A percentile compares a stretch with the other conserved stretches of the same genome.
phyloP scores from a whole-genome alignment of 1,140 invertebrate species.

The Lasioglossum baleicum region DNA sequence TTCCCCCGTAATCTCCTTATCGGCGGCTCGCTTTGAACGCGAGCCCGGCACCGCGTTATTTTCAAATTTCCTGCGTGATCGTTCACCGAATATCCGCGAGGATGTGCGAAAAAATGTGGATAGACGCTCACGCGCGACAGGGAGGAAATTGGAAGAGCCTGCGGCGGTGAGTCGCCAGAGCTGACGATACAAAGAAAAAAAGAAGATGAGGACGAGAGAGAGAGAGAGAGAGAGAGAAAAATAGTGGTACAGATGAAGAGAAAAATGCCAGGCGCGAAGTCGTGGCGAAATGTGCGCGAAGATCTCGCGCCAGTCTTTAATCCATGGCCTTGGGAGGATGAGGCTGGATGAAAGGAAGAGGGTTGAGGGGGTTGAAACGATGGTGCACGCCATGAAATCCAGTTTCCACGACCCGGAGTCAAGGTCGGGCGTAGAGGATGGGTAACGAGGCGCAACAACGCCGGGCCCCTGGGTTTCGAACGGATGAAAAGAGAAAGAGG shows the following conservation, averaged over 20 bases:
- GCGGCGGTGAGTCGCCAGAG: constrained; percentile 43
- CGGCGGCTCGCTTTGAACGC: constrained; percentile 19
- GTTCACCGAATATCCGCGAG: constrained; percentile 41
- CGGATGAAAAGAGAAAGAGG: constrained; percentile 52
- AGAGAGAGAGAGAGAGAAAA: neutral
- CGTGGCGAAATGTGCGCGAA: constrained; percentile 45
- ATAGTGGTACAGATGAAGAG: neutral
- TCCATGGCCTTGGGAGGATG: constrained; percentile 26
- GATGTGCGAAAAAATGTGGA: constrained; percentile 42
- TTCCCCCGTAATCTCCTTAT: constrained; percentile 31
- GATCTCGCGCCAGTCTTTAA: constrained; percentile 53
- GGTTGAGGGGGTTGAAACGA: constrained; percentile 6
- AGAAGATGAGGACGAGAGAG: neutral
- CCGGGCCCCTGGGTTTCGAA: constrained; percentile 49
- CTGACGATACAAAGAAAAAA: constrained; percentile 27
- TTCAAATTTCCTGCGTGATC: constrained; percentile 46
- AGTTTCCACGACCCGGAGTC: constrained; percentile 61
- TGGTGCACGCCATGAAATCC: constrained; percentile 58
- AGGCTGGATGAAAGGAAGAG: constrained; percentile 11
- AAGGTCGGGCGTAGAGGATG: constrained; percentile 61
- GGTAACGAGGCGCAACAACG: constrained; percentile 66
- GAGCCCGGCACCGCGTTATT: constrained; percentile 19
- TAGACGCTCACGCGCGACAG: constrained; percentile 39
- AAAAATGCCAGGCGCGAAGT: constrained; percentile 27
- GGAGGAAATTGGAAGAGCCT: constrained; percentile 68